Evolutionary conservation across 2,888 invertebrate species (phyloP), one percentile per base, ranked within the genome.

Genomic region (Cryptosula pallasiana): DNA sequence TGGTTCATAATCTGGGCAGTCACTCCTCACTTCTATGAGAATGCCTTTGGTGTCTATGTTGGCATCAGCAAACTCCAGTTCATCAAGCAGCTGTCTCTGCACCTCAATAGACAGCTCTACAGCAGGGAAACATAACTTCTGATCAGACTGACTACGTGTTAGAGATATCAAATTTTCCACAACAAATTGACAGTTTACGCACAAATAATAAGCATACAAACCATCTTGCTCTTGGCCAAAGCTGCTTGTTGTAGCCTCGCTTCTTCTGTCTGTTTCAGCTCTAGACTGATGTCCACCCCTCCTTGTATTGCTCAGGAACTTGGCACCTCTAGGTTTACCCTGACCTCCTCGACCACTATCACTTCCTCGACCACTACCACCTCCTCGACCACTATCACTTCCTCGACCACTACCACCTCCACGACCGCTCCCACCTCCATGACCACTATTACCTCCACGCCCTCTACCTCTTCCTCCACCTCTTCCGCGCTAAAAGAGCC

Each of bases 41-140:
- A 63, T 9, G 13, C 32, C 20, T 32, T 32, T 63, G n/a, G 2
- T 5, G 32, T 63, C 63, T 63, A 5, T 32, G 5, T 63, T 5
- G n/a, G 63, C 13, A 32, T 5, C 27, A 16, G 63, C 27, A 34
- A 32, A 9, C 29, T 9, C 27, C 2, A 63, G 32, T 32, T 63
- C 63, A 27, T 25, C 63, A 63, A 63, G 25, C 63, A 63, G 63
- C 27, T 63, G 63, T 5, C 63, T 9, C 32, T 32, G 63, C 3
- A 25, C 9, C 9, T 63, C 63, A 13, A 45, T 20, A 5, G 45
- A 45, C 9, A 45, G 45, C 45, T 45, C 45, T 45, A 20, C 5
- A 45, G 5, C 45, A 45, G 5, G 45, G 20, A 5, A 45, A 20
- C 45, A 45, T 45, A 45, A 45, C 45, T 45, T 45, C 5, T 45